phyloP scores from a whole-genome alignment of 2,888 invertebrate genomes.

The Cosmopolites sordidus region DNA sequence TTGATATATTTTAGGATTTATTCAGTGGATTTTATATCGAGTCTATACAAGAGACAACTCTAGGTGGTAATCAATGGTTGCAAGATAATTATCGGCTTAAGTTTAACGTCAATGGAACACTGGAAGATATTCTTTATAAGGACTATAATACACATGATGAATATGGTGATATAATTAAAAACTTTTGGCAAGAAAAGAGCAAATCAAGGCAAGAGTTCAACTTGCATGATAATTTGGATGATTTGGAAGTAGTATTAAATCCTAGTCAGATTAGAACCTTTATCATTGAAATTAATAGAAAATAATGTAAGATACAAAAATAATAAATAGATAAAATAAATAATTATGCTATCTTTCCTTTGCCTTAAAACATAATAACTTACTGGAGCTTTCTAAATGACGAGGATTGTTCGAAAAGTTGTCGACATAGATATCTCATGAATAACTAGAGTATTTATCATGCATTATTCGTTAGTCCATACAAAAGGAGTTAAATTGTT shows the following conservation, averaged over 20 bases:
- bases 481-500: too few relatives aligned
- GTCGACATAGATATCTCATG: too few relatives aligned
- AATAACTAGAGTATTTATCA: too few relatives aligned
- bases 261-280: constrained; percentile 75
- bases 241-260: constrained; percentile 51
- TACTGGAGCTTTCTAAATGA: too few relatives aligned
- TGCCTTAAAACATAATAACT: too few relatives aligned
- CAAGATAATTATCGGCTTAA: constrained; percentile 49
- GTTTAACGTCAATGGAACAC: constrained; percentile 29
- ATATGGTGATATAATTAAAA: background rate
- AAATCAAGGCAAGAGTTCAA: constrained; percentile 19
- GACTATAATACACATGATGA: background rate
- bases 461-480: too few relatives aligned
- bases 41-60: constrained; percentile 46
- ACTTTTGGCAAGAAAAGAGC: background rate
- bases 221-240: constrained; percentile 23
- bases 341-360: too few relatives aligned
- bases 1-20: constrained; percentile 40
- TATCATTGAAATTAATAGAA: constrained; percentile 46
- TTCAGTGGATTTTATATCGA: constrained; percentile 44
- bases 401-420: too few relatives aligned
- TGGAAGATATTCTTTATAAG: constrained; percentile 32
- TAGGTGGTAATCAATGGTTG: constrained; percentile 53
- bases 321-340: too few relatives aligned
- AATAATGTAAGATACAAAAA: too few relatives aligned